Conservation (phyloP, 2,888 invertebrate genomes). For the Drosophila quinaria region DNA sequence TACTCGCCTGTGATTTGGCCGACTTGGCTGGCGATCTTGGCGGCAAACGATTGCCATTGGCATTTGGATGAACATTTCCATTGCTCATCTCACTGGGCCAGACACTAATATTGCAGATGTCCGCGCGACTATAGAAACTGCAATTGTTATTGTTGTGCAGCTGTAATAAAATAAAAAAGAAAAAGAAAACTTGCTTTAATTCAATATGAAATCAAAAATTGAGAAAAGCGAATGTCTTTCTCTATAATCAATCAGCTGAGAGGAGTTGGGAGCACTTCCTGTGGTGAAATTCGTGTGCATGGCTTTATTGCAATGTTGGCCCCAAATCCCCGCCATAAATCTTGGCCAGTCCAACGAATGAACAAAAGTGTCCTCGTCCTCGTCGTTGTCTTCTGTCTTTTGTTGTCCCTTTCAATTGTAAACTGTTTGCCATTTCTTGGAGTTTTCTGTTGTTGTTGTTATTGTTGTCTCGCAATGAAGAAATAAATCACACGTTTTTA, state of each 20-base stretch:
- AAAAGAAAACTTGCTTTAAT: constrained; percentile 41
- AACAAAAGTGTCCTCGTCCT: constrained; percentile 20
- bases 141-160: constrained; percentile 43
- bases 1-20: constrained; percentile 73
- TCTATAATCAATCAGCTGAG: constrained; percentile 58
- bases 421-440: constrained; percentile 28
- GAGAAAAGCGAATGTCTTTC: constrained; percentile 27
- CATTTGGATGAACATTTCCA: constrained; percentile 47
- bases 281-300: constrained; percentile 45
- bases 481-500: constrained; percentile 80
- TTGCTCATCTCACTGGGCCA: constrained; percentile 62
- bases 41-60: constrained; percentile 74
- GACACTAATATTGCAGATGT: constrained; percentile 79
- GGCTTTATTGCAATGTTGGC: constrained; percentile 43
- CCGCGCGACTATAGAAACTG: constrained; percentile 79
- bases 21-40: constrained; percentile 82
- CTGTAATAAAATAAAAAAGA: constrained; percentile 32
- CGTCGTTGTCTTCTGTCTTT: constrained; percentile 10
- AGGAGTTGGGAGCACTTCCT: constrained; percentile 36
- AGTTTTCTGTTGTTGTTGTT: constrained; percentile 13
- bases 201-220: constrained; percentile 36
- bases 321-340: constrained; percentile 48
- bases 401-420: constrained; percentile 69
- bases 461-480: constrained; percentile 67
- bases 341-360: constrained; percentile 54